A percentile compares a stretch with the other conserved stretches of the same genome.
Evolutionary conservation across 2,113 vertebrate species (phyloP).

Genomic region (Tetrax tetrax): DNA sequence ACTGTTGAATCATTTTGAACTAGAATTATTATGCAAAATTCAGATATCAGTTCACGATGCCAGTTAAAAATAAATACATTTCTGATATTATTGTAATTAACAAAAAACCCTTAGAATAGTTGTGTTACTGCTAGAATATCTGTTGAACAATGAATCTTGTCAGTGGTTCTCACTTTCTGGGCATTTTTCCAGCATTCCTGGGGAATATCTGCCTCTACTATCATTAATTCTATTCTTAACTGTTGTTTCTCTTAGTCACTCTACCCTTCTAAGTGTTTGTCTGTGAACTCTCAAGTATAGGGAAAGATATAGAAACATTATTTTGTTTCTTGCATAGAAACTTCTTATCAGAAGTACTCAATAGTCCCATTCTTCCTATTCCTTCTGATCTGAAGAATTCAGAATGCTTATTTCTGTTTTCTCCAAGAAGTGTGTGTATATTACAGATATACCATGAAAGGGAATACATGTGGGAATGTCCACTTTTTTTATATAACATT

Average conservation of each 20-base stretch:
- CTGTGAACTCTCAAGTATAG: background rate
- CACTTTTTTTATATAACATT: background rate
- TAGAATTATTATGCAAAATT: conserved; percentile 11
- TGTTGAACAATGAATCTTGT: conserved; percentile 15
- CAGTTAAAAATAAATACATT: background rate
- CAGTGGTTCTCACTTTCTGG: background rate
- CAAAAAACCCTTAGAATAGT: background rate
- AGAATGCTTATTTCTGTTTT: background rate
- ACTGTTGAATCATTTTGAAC: background rate
- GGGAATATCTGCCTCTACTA: background rate
- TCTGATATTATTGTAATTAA: background rate
- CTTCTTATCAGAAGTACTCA: background rate
- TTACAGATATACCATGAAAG: background rate
- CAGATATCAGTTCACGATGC: background rate
- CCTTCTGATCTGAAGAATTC: background rate
- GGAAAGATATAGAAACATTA: background rate
- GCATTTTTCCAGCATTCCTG: background rate
- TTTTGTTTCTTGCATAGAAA: background rate
- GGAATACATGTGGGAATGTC: background rate
- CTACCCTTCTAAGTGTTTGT: background rate
- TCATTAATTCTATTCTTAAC: background rate
- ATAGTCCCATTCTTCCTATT: background rate
- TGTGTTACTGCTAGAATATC: background rate
- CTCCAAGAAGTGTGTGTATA: background rate
- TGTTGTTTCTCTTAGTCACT: background rate